phyloP scores from a whole-genome alignment of 2,888 invertebrate species.

The Oeneis ivallda region DNA sequence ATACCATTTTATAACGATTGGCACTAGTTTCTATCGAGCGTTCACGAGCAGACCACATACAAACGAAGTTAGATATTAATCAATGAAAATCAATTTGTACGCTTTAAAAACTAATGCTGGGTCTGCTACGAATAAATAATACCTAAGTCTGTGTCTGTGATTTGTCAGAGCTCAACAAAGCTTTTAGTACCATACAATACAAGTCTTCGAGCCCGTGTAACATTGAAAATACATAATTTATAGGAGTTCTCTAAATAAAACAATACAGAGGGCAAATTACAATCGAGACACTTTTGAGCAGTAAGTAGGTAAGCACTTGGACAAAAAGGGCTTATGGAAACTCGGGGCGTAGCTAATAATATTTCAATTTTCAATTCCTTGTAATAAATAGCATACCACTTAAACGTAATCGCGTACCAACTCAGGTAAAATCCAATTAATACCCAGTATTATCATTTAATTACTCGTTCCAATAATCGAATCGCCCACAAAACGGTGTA shows the following conservation, averaged over 20 bases:
- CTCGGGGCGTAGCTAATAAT: slow-evolving; percentile 27
- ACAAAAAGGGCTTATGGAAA: slow-evolving; percentile 28
- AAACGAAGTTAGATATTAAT: too few species aligned
- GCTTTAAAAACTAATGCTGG: too few species aligned
- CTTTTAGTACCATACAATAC: too few species aligned
- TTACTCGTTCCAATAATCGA: slow-evolving; percentile 80
- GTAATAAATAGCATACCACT: slow-evolving; percentile 53
- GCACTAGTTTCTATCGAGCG: too few species aligned
- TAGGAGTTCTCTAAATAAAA: neutral
- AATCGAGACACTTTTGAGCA: slow-evolving; percentile 9
- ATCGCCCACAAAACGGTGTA: slow-evolving; percentile 79
- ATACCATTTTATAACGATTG: too few species aligned
- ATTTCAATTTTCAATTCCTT: slow-evolving; percentile 38
- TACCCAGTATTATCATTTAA: slow-evolving; percentile 80
- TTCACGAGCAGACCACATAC: too few species aligned
- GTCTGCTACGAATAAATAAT: too few species aligned
- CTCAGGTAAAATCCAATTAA: slow-evolving; percentile 78
- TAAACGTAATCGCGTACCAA: slow-evolving; percentile 56
- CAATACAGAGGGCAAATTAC: slow-evolving; percentile 18
- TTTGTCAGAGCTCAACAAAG: too few species aligned
- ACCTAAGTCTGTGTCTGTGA: too few species aligned
- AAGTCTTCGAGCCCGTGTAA: too few species aligned
- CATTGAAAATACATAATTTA: too few species aligned
- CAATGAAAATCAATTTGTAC: too few species aligned
- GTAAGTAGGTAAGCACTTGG: neutral